These are phyloP conservation scores for Holothuria glaberrima DNA, from an alignment of 35 echinoderm and acorn worm genomes.

Conservation along the genomic window DNA sequence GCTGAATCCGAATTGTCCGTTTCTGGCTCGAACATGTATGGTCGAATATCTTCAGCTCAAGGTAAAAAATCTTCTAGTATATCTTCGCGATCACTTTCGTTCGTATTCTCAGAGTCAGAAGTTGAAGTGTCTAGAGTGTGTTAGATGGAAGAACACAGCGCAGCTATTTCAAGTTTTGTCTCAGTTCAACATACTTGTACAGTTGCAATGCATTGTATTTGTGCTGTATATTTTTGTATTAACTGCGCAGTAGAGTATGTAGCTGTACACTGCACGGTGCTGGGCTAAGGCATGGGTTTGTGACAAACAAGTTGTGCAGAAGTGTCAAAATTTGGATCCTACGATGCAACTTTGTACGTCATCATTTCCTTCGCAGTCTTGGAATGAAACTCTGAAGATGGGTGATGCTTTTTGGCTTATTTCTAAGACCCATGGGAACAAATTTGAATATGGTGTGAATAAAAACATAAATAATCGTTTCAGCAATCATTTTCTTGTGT, in stretches of 20 bases:
- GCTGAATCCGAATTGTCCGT: not conserved
- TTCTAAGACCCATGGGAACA: not conserved
- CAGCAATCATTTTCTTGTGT: too few species aligned
- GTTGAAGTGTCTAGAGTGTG: not conserved
- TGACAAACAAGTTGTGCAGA: constrained; percentile 5
- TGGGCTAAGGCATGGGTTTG: not conserved
- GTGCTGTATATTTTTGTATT: too few species aligned
- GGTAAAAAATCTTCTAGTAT: not conserved
- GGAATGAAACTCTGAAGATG: not conserved
- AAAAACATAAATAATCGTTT: not conserved
- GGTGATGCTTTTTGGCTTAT: not conserved
- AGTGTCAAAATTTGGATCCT: not conserved
- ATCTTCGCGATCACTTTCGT: not conserved
- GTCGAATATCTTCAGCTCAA: not conserved
- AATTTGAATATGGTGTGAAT: not conserved
- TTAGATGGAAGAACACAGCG: not conserved
- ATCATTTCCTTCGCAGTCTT: not conserved
- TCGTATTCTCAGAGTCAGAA: not conserved
- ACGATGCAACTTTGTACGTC: not conserved
- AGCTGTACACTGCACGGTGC: not conserved
- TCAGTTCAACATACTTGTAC: too few species aligned
- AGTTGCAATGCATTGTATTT: too few species aligned
- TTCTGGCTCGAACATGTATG: constrained; percentile 12
- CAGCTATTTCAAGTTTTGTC: not conserved
- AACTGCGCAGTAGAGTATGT: not conserved